Evolutionary conservation across 2,888 invertebrate genomes (phyloP), one percentile per base, ranked within the genome.

Genomic region (Anarsia innoxiella): DNA sequence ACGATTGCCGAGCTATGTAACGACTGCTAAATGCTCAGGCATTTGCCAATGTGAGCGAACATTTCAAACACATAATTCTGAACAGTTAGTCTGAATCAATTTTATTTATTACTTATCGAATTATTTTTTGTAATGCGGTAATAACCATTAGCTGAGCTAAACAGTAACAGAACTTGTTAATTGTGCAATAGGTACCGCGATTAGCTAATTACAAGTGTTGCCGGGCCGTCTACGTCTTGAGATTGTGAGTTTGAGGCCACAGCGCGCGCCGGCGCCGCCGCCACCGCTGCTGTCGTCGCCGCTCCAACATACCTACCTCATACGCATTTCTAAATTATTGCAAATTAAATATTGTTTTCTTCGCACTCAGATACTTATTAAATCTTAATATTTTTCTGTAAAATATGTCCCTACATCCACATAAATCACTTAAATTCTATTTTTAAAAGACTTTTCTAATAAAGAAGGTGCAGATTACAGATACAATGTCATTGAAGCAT

Each of bases 131-230:
- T 9, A 9, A 9, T 19, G 6, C 12, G 13, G 25, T 14, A 16
- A 12, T 35, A 28, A 28, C 28, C 9, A 12, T 35, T 14, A 35
- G 29, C 15, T 12, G 23, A 29, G n/a, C 23, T 14, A 36, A 36
- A 36, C 23, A 19, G 23, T 29, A 34, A 12, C 26, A 5, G 28
- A 23, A 29, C 35, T 23, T 12, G 36, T 36, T 30, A 30, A 36
- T 36, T 36, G 36, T 23, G 36, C 30, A 36, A 36, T 29, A 23
- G 12, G n/a, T n/a, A n/a, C n/a, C 13, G 13, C 27, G 30, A 30
- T 36, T 36, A 36, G 30, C 36, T 36, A 30, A 36, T 36, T 13
- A 30, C 36, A 23, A 29, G n/a, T 36, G 30, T 36, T 36, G 23
- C 30, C 23, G 23, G 23, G 36, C 23, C 23, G 23, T 30, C 36